Conservation (phyloP, 2,888 invertebrate genomes). For the Archaeoteleia sp. region DNA sequence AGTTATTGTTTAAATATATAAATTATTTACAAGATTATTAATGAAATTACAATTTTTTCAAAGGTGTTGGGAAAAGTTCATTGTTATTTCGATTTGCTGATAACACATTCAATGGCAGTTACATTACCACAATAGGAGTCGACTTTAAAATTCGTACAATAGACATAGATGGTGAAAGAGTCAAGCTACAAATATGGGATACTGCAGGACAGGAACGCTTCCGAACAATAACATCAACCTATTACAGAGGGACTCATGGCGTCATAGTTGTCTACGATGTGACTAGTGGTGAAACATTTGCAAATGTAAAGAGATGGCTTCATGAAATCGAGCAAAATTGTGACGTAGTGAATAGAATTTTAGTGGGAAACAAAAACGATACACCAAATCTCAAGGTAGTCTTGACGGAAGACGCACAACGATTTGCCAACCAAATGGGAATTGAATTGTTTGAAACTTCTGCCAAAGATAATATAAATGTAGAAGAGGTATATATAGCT, state of each 20-base stretch:
- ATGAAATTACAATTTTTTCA: conserved; percentile 28
- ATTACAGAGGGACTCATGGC: conserved; percentile 99
- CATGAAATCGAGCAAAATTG: conserved; percentile 99
- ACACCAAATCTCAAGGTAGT: conserved; percentile 96
- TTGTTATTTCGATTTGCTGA: conserved; percentile 97
- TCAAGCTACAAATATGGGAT: conserved; percentile 98
- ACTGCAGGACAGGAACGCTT: conserved; percentile 98
- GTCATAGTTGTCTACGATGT: conserved; percentile 99
- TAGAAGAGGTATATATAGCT: conserved; percentile 98
- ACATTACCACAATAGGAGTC: conserved; percentile 99
- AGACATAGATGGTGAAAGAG: conserved; percentile 90
- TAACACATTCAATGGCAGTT: conserved; percentile 97
- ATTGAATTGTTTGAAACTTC: conserved; percentile 98
- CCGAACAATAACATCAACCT: conserved; percentile 98
- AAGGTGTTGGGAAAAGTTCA: conserved; percentile 99
- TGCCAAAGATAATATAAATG: conserved; percentile 99
- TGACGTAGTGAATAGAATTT: conserved; percentile 98
- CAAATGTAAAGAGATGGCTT: conserved; percentile 99
- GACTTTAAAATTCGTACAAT: conserved; percentile 99
- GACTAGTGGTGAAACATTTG: conserved; percentile 98
- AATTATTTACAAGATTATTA: not conserved
- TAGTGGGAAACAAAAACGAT: conserved; percentile 98
- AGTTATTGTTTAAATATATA: not conserved
- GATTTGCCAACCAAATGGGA: conserved; percentile 98
- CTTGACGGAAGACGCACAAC: conserved; percentile 95